Base-by-base conservation (phyloP, 2,888 invertebrate species). In the Volucella zonaria region DNA sequence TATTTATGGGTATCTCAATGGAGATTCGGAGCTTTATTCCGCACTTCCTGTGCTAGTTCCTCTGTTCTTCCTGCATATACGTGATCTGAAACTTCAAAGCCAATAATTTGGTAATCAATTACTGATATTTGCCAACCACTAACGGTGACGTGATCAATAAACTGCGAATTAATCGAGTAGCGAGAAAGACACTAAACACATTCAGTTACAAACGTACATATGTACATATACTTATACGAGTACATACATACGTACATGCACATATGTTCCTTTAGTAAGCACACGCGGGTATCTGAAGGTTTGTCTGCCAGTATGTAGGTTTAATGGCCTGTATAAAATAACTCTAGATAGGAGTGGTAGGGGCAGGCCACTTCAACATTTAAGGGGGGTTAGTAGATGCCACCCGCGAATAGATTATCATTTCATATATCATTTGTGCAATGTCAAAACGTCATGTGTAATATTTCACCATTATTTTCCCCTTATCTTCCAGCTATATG, bases 381-480 rank as follows among this genome's bases (percentile, higher is more conserved):
- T 49, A 11, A 31, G 6, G 31, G 10, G 73, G 31, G 42, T n/a
- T n/a, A 52, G 12, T 11, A 12, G 59, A 59, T 49, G 31, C 70
- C 75, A 74, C 74, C 79, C 68, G 54, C 76, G 81, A 76, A 85
- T 73, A 85, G 85, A 85, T 85, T 85, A 85, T 85, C 85, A 85
- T 85, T 85, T 85, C 85, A 85, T 85, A 85, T 85, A 85, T 85
- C 85, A 85, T 85, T 76, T 85, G 85, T 85, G 81, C 76, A 81
- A 68, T 85, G 85, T 85, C 85, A 85, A 77, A 81, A 85, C 67
- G 85, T 85, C 85, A 81, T 81, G 81, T 81, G 85, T 85, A 81
- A 85, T 85, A 85, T 85, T 85, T 85, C 85, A 85, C 81, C 85
- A 85, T 85, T 85, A 85, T 77, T 85, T 85, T 85, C 85, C 81